Percentiles rank a stretch among this genome's conserved stretches.
These are phyloP conservation scores for Drosophila formosana DNA, from an alignment of 2,888 invertebrate genomes.

Conservation along the genomic window DNA sequence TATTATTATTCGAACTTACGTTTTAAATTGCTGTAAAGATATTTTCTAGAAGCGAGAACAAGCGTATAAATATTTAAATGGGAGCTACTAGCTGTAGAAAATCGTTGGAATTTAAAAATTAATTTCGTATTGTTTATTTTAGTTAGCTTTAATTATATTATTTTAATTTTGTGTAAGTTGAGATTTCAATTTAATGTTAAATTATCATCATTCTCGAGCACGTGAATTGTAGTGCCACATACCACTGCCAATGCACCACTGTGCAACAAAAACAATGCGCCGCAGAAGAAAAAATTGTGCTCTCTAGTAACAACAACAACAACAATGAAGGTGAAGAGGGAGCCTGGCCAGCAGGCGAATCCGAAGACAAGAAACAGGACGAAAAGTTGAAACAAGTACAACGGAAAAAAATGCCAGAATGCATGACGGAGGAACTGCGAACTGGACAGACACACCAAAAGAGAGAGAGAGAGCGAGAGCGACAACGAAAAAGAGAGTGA, in stretches of 20 bases:
- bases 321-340: slow-evolving; percentile 26
- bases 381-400: slow-evolving; percentile 68
- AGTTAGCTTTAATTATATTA: background rate
- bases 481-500: slow-evolving; percentile 10
- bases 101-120: too few species aligned
- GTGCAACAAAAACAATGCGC: slow-evolving; percentile 77
- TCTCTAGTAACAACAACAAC: slow-evolving; percentile 61
- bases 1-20: too few species aligned
- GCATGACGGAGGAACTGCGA: slow-evolving; percentile 54
- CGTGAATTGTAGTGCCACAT: too few species aligned
- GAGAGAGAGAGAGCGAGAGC: slow-evolving; percentile 13
- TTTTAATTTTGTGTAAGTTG: background rate
- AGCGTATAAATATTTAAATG: too few species aligned
- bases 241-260: slow-evolving; percentile 44
- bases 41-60: too few species aligned
- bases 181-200: background rate
- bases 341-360: slow-evolving; percentile 65
- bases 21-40: too few species aligned
- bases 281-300: slow-evolving; percentile 63
- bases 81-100: too few species aligned
- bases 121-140: too few species aligned
- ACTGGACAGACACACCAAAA: slow-evolving; percentile 76
- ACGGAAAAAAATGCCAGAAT: slow-evolving; percentile 42
- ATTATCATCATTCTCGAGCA: too few species aligned
- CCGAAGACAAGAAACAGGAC: slow-evolving; percentile 82